Conservation (phyloP, 1,140 invertebrate species). For the Sarcophaga bullata region DNA sequence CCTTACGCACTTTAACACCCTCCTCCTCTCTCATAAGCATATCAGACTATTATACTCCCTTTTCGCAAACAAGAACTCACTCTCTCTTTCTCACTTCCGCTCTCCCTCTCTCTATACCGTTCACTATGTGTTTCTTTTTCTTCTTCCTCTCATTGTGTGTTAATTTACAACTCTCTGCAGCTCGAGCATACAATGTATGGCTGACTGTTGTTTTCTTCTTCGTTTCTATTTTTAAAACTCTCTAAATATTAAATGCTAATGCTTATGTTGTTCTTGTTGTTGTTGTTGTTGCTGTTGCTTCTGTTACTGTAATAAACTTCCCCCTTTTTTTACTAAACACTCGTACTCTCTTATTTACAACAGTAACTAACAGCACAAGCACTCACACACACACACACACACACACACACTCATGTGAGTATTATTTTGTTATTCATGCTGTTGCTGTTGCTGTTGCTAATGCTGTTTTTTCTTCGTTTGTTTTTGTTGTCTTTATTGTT, state of each 20-base stretch:
- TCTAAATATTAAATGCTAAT: not conserved
- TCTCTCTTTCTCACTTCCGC: not conserved
- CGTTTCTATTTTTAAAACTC: not conserved
- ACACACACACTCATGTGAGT: too few relatives aligned
- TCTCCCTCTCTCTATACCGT: too few relatives aligned
- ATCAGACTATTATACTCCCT: not conserved
- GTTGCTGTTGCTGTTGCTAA: not conserved
- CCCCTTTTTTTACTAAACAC: too few relatives aligned
- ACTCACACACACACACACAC: too few relatives aligned
- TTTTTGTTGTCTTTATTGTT: not conserved
- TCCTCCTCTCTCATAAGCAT: not conserved
- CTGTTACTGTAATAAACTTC: not conserved
- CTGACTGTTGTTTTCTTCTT: not conserved
- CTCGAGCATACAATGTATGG: too few relatives aligned
- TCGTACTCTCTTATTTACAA: too few relatives aligned
- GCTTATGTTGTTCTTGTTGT: not conserved
- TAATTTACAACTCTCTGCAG: not conserved
- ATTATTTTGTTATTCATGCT: too few relatives aligned
- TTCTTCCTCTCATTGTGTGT: not conserved
- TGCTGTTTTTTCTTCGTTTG: not conserved
- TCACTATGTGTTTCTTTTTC: not conserved
- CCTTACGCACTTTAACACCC: constrained; percentile 2
- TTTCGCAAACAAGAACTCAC: not conserved
- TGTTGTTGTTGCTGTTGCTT: not conserved
- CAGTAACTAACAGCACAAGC: too few relatives aligned